Evolutionary conservation across 2,888 invertebrate genomes (phyloP), one percentile per base, ranked within the genome.

Genomic region (Thecocarcelia acutangulata): DNA sequence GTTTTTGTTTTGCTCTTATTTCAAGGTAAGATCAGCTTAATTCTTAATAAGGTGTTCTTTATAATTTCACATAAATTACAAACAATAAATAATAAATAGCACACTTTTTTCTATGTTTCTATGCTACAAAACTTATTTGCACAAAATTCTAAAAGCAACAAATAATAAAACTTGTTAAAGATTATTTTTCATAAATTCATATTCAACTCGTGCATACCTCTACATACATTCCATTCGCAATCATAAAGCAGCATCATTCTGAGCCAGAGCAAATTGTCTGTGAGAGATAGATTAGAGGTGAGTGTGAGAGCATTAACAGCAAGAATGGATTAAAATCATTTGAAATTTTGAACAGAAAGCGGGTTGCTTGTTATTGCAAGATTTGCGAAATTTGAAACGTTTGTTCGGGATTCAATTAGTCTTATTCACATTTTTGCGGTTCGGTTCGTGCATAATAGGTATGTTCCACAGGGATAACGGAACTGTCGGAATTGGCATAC

Each of bases 21-120:
- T 78, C 72, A 79, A 79, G 78, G 78, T 79, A 79, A 79, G 78
- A 66, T 59, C 72, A 66, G 78, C 72, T 79, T 73, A 52, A 69
- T 72, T 40, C 44, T 59, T 79, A 40, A 37, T 61, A 73, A 72
- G 42, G 46, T 54, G 40, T 66, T 66, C 59, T 70, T 12, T 64
- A 46, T 46, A 21, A 74, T 64, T 37, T 64, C 46, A 52, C 44
- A 46, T 6, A 42, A 42, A 42, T 19, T 17, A 63, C 28, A 28
- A n/a, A 21, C 17, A 52, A 33, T 52, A 50, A 68, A 59, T 68
- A 48, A 68, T 68, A 50, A 72, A 54, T 40, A 12, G 64, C 64
- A 66, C 70, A 78, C 13, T 24, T 56, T 61, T 69, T 5, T 52
- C 13, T 63, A 9, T 58, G 33, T 58, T 58, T n/a, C n/a, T n/a